Conservation (phyloP, 2,113 vertebrate genomes). For the Erythrocercus mccallii region DNA sequence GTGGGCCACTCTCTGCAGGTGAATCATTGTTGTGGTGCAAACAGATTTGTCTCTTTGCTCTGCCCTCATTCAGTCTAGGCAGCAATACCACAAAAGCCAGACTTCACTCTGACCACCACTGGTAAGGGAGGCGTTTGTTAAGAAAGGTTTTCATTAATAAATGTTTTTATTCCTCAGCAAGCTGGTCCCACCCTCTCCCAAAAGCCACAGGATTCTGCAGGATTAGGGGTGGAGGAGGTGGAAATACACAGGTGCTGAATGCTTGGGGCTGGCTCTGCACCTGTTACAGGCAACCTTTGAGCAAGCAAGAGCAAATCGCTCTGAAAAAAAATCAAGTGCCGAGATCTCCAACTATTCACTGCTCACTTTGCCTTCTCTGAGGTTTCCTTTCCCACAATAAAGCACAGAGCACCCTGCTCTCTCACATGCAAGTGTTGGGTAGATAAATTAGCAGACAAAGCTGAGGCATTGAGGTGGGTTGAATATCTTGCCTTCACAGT, state of each 20-base stretch:
- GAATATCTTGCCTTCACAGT: neutral
- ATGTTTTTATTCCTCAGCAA: neutral
- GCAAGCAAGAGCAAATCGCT: neutral
- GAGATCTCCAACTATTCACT: neutral
- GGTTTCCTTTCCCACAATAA: conserved; percentile 35
- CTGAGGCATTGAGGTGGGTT: neutral
- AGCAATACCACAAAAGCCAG: rapidly evolving
- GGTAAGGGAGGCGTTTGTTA: neutral
- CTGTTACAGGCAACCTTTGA: rapidly evolving
- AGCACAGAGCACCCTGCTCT: neutral
- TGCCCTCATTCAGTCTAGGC: neutral
- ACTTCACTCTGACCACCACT: rapidly evolving
- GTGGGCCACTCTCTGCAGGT: neutral
- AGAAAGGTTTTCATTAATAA: neutral
- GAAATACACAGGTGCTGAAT: neutral
- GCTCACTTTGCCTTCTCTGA: neutral
- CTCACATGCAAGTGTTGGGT: neutral
- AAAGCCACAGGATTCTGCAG: neutral
- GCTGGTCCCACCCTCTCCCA: neutral
- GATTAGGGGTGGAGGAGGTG: neutral
- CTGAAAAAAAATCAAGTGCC: neutral
- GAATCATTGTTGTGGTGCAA: neutral
- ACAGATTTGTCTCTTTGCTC: neutral
- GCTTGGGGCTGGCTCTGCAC: neutral
- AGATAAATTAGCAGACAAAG: neutral